Conservation (phyloP, 2,888 invertebrate genomes). For the Microdon myrmicae region DNA sequence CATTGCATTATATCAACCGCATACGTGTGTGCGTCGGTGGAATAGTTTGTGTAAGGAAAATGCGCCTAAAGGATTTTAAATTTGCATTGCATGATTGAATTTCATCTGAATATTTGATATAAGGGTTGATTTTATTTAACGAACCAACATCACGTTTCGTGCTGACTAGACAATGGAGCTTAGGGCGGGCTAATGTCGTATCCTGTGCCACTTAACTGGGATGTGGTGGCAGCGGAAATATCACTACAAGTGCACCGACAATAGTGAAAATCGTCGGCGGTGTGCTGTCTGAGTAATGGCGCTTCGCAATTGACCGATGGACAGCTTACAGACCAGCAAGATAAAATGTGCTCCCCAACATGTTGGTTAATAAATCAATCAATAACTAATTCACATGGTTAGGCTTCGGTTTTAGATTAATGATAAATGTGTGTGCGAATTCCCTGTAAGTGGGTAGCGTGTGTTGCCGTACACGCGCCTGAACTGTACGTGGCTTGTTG, state of each 20-base stretch:
- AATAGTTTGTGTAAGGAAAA: slow-evolving; percentile 35
- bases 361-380: slow-evolving; percentile 55
- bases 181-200: too few relatives aligned
- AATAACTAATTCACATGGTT: slow-evolving; percentile 54
- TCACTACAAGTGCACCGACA: background rate
- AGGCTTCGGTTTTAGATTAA: slow-evolving; percentile 54
- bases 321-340: slow-evolving; percentile 4
- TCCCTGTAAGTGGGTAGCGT: slow-evolving; percentile 31
- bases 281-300: too few relatives aligned
- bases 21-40: slow-evolving; percentile 18
- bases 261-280: too few relatives aligned
- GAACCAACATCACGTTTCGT: slow-evolving; percentile 42
- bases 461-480: slow-evolving; percentile 21
- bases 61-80: slow-evolving; percentile 53
- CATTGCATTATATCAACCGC: slow-evolving; percentile 43
- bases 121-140: slow-evolving; percentile 52
- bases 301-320: background rate
- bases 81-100: slow-evolving; percentile 53
- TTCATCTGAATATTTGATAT: slow-evolving; percentile 52
- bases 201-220: slow-evolving; percentile 37
- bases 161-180: slow-evolving; percentile 8
- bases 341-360: slow-evolving; percentile 44
- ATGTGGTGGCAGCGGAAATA: slow-evolving; percentile 7
- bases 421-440: slow-evolving; percentile 51
- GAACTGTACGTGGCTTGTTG: slow-evolving; percentile 10